phyloP scores from a whole-genome alignment of 2,113 vertebrate genomes.

The Macaca nemestrina region DNA sequence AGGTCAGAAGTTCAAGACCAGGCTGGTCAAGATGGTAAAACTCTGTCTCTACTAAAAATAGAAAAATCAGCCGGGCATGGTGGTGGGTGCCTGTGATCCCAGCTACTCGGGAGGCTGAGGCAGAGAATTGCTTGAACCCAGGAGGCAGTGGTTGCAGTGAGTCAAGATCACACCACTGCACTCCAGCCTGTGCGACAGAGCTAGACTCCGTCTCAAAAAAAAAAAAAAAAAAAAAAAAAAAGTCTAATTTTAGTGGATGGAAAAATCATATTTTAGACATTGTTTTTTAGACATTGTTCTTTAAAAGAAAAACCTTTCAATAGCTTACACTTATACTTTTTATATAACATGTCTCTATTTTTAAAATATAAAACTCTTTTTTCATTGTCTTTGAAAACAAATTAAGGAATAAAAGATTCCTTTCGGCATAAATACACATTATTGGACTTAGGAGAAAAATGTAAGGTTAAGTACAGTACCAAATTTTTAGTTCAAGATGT shows the following conservation, averaged over 20 bases:
- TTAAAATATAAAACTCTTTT: neutral
- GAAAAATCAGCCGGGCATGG: no score
- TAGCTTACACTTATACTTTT: neutral
- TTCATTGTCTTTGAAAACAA: slow-evolving; percentile 22
- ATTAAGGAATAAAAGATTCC: slow-evolving; percentile 5
- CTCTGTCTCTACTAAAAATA: no score
- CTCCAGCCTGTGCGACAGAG: no score
- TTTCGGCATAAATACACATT: neutral
- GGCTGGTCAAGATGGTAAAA: no score
- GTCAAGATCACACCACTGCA: no score
- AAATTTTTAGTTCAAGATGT: neutral
- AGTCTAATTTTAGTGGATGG: neutral
- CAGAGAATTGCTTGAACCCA: no score
- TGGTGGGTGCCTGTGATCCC: no score
- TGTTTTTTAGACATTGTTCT: neutral
- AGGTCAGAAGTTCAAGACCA: no score
- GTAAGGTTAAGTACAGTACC: neutral
- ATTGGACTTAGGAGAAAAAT: slow-evolving; percentile 25
- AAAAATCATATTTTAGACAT: neutral
- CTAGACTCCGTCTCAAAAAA: no score
- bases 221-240: neutral
- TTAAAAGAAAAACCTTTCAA: neutral
- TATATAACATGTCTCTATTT: neutral
- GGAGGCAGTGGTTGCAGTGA: no score
- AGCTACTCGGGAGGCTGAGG: no score